phyloP scores from a whole-genome alignment of 2,113 vertebrate species.

The Genyomyrus donnyi region DNA sequence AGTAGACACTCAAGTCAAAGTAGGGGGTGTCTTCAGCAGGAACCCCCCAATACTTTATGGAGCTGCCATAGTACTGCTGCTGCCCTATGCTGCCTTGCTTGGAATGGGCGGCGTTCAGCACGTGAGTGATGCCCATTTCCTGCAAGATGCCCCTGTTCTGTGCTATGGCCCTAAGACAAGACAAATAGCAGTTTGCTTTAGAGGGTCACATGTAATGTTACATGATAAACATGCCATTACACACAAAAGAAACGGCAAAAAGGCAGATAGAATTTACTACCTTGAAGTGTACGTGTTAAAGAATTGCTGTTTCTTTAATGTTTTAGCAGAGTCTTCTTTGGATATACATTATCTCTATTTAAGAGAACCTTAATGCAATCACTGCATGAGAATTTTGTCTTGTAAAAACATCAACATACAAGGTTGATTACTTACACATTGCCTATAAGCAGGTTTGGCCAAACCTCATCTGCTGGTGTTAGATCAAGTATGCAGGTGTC shows the following conservation, averaged over 20 bases:
- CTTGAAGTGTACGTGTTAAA: not conserved
- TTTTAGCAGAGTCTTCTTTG: not conserved
- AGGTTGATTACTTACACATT: conserved; percentile 59
- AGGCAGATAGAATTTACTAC: not conserved
- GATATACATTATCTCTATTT: not conserved
- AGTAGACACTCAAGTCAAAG: conserved; percentile 63
- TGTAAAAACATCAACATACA: not conserved
- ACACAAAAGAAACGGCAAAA: not conserved
- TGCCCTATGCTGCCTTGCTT: conserved; percentile 78
- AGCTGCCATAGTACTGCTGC: conserved; percentile 75
- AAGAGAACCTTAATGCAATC: not conserved
- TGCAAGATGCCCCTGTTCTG: conserved; percentile 56
- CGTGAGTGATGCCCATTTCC: conserved; percentile 64
- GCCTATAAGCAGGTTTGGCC: conserved; percentile 66
- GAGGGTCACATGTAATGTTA: not conserved
- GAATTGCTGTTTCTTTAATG: not conserved
- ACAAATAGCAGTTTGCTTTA: not conserved
- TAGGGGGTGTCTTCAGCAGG: conserved; percentile 64
- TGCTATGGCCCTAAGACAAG: conserved; percentile 53
- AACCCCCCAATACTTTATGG: conserved; percentile 64
- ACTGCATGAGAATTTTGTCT: not conserved
- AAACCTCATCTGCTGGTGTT: conserved; percentile 63
- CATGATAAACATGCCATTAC: not conserved
- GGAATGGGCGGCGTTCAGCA: conserved; percentile 65
- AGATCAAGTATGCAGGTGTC: conserved; percentile 65